phyloP scores from a whole-genome alignment of 2,797 vertebrate species.

The Semaprochilodus insignis region DNA sequence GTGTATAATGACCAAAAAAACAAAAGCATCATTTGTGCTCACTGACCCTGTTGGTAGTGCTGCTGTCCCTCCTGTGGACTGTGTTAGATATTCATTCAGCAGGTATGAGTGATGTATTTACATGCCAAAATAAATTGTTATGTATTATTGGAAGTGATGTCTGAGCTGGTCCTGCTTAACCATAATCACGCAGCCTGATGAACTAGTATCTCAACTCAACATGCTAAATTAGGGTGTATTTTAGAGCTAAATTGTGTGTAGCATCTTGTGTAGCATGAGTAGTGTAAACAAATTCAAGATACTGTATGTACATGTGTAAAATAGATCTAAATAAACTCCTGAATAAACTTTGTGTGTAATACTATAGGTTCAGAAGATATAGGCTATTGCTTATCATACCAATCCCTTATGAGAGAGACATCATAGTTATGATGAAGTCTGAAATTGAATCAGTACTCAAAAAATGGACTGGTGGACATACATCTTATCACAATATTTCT shows the following conservation, averaged over 20 bases:
- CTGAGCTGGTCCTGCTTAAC: background rate
- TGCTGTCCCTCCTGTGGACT: background rate
- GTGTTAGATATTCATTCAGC: background rate
- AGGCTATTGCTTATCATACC: no score
- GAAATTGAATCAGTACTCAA: no score
- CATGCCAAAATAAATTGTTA: background rate
- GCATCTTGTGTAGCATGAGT: background rate
- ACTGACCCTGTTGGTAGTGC: background rate
- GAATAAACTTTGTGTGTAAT: no score
- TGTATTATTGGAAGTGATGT: background rate
- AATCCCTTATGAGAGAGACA: no score
- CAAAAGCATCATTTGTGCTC: no score
- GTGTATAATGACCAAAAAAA: no score
- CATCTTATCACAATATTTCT: background rate
- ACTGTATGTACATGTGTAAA: no score
- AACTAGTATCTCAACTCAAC: background rate
- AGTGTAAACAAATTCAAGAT: no score
- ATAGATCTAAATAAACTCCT: no score
- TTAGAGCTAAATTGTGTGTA: background rate
- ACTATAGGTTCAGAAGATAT: no score
- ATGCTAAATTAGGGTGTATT: background rate
- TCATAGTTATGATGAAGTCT: no score
- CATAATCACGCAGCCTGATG: background rate
- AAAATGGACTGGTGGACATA: background rate
- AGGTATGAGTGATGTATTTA: background rate